Evolutionary conservation across 1,140 invertebrate genomes (phyloP), one percentile per base, ranked within the genome.

Genomic region (Drosophila auraria): DNA sequence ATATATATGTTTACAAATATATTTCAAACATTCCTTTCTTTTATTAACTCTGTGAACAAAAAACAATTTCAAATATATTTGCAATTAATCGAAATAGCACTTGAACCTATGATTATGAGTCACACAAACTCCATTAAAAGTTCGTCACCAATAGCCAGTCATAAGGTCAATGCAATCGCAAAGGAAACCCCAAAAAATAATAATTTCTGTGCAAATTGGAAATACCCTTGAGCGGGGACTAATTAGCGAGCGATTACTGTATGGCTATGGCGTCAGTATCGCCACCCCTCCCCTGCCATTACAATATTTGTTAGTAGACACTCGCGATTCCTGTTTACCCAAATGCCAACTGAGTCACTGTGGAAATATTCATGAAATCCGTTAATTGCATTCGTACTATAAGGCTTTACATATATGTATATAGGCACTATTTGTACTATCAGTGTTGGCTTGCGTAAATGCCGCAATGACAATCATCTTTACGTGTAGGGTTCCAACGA

Each of bases 311-410:
- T 50, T 50, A 50, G n/a, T 49, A 68, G 33, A 40, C 61, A 42
- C 20, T 36, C n/a, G 50, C 23, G 51, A 71, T 68, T 57, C 42
- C 27, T 75, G 45, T 65, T 75, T 76, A 75, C 49, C 53, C 15
- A 66, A 17, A 36, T 23, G 57, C 38, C 53, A 45, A 38, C 33
- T 78, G 75, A 78, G 40, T 78, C 76, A 78, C 58, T 45, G 33
- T 25, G 66, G 12, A 80, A 73, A 72, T 65, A 80, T 79, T 79
- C 72, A 69, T 78, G 57, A 62, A 78, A 78, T 78, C 64, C 49
- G 36, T 90, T 87, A 80, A 87, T 83, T 86, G 83, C 79, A 66
- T 78, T 77, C 59, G 40, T 42, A 69, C 50, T 66, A 53, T 68
- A 80, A 30, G 4, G 27, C 23, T 42, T 23, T 20, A 2, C 42